These are phyloP conservation scores for Eubasilissa regina DNA, from an alignment of 1,140 invertebrate species.

Conservation along the genomic window DNA sequence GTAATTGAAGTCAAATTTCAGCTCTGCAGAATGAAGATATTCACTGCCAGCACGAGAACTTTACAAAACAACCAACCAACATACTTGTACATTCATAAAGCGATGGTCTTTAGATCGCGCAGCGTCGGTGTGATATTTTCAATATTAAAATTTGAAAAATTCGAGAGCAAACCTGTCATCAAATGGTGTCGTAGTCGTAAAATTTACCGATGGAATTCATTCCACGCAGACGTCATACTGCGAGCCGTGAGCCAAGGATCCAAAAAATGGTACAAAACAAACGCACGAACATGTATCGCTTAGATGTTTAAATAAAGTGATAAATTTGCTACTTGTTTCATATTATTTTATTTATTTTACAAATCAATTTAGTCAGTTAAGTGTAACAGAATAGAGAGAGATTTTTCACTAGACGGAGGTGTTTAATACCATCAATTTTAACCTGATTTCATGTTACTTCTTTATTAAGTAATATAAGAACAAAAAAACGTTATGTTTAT, in stretches of 20 bases:
- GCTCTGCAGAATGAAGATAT: slow-evolving; percentile 22
- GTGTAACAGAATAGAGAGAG: no score
- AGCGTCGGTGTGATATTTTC: not conserved
- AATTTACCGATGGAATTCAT: slow-evolving; percentile 13
- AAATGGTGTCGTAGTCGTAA: slow-evolving; percentile 9
- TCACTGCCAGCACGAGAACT: slow-evolving; percentile 14
- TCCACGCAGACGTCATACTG: slow-evolving; percentile 14
- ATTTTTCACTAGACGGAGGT: no score
- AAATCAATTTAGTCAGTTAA: no score
- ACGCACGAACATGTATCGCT: slow-evolving; percentile 3
- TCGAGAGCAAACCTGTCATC: slow-evolving; percentile 6
- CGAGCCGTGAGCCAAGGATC: not conserved
- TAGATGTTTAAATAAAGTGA: slow-evolving; percentile 2
- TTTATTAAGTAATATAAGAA: no score
- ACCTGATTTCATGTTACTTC: no score
- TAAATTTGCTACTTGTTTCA: not conserved
- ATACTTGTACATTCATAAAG: slow-evolving; percentile 5
- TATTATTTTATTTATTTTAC: not conserved
- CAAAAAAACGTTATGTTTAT: no score
- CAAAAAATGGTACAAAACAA: slow-evolving; percentile 11
- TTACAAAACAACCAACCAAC: not conserved
- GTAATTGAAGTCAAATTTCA: no score
- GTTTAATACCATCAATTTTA: no score
- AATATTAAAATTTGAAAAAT: slow-evolving; percentile 13
- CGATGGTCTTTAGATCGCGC: not conserved